Base-by-base conservation (phyloP, 2,888 invertebrate genomes). In the Physocephala rufipes region DNA sequence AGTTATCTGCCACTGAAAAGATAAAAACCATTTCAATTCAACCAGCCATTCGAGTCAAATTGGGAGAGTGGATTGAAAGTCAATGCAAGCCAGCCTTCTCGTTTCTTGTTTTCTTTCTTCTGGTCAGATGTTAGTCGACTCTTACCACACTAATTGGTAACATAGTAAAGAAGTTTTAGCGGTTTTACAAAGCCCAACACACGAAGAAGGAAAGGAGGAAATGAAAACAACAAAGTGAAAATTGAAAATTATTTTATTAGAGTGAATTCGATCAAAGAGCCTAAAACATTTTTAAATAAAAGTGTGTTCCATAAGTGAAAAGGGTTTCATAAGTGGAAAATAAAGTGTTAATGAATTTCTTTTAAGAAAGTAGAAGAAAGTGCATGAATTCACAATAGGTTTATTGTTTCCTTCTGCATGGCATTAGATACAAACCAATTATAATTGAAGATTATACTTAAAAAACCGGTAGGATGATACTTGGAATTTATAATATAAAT, bases 21-120 rank as follows among this genome's bases (percentile, higher is more conserved):
- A 63, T 69, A 61, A n/a, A n/a, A n/a, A 68, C 67, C 73, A 68
- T 65, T 64, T 58, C 64, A 55, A 70, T 47, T 67, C n/a, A n/a
- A n/a, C n/a, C n/a, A n/a, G n/a, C n/a, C n/a, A n/a, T n/a, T n/a
- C n/a, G 67, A 67, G 67, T 62, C 43, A 28, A 63, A 47, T 24
- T 9, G 24, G 55, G 55, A 59, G n/a, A 30, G 68, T 36, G 51
- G 51, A 30, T 30, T 49, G 24, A 61, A 53, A 68, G 19, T 30
- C 49, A 61, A 43, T 49, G 30, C 53, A 51, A 59, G 36, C 45
- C 21, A 43, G 67, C n/a, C 66, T 55, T 55, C n/a, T n/a, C n/a
- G n/a, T n/a, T 55, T 55, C 36, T 36, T 43, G 49, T 47, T 19
- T 16, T 53, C 61, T 49, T 61, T 49, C 68, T 68, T 68, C 19